Evolutionary conservation across 2,113 vertebrate genomes (phyloP).

Genomic region (Canis aureus): DNA sequence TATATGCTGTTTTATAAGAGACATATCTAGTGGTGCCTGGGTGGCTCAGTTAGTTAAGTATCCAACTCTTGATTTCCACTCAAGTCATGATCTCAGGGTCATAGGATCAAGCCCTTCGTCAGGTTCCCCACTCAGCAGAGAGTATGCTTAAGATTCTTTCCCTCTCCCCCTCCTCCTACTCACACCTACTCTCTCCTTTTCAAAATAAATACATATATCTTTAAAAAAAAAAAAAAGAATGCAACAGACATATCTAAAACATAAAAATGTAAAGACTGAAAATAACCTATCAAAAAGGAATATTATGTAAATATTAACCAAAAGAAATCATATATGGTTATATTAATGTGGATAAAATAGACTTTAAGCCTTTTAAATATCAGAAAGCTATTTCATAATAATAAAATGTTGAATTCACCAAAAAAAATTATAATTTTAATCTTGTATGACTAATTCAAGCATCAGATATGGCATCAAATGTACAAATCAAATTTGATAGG

Average conservation of each 20-base stretch:
- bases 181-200: not conserved
- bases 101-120: not conserved
- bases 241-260: not conserved
- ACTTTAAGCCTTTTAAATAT: conserved; percentile 31
- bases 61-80: not conserved
- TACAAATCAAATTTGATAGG: not conserved
- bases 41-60: not conserved
- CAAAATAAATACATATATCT: not conserved
- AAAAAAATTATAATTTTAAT: not conserved
- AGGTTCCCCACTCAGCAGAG: not conserved
- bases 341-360: conserved; percentile 21
- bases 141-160: not conserved
- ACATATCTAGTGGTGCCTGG: not conserved
- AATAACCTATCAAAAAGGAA: not conserved
- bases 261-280: conserved; percentile 11
- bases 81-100: not conserved
- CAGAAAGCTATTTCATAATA: not conserved
- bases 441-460: not conserved
- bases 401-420: conserved; percentile 2
- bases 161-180: not conserved
- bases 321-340: conserved; percentile 31
- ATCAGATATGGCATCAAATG: not conserved
- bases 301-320: not conserved
- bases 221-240: not conserved
- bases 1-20: not conserved